Conservation (phyloP, 92 coral and sea anemone genomes). For the Porites lobata region DNA sequence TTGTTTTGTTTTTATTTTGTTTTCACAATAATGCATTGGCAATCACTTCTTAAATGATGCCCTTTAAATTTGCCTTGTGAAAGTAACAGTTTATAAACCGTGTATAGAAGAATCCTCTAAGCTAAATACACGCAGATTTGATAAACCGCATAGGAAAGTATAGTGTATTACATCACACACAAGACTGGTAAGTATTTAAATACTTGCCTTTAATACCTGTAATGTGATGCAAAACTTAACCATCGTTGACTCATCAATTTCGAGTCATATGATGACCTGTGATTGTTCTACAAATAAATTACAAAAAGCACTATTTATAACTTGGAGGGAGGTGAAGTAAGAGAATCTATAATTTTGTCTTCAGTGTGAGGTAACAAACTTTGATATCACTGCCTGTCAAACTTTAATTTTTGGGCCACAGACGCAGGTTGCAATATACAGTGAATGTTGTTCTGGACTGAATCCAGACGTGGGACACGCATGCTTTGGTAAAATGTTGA, state of each 20-base stretch:
- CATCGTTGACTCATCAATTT: neutral
- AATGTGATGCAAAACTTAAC: neutral
- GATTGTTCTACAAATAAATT: neutral
- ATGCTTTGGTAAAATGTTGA: no score
- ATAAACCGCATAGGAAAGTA: neutral
- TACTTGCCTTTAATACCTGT: neutral
- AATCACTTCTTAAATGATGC: neutral
- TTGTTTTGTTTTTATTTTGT: neutral
- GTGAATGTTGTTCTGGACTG: no score
- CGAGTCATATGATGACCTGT: neutral
- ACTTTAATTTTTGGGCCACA: neutral
- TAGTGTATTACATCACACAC: no score
- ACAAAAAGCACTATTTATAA: neutral
- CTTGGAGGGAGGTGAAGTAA: neutral
- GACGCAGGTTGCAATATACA: no score
- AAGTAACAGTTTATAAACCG: neutral
- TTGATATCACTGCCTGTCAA: neutral
- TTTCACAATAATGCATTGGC: neutral
- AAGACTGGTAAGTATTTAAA: no score
- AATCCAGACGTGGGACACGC: no score
- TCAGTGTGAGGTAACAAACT: no score
- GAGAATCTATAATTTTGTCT: neutral
- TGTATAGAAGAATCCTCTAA: neutral
- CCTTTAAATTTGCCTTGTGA: neutral
- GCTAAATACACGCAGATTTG: neutral